These are phyloP conservation scores for Gastracanthus pulcherrimus DNA, from an alignment of 2,888 invertebrate genomes.

Conservation along the genomic window DNA sequence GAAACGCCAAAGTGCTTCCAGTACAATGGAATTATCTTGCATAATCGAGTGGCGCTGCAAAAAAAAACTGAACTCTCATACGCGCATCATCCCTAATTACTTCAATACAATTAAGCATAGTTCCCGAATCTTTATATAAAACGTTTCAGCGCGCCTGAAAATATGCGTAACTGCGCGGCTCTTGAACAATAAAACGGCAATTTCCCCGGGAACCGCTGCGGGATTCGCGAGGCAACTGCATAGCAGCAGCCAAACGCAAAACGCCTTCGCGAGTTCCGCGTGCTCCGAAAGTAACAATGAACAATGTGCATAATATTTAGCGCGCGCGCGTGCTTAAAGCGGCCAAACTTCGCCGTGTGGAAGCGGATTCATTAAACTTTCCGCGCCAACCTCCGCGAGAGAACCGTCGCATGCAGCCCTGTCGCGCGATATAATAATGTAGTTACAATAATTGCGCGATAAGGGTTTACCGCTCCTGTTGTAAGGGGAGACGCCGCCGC, in stretches of 20 bases:
- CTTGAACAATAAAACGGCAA: not conserved
- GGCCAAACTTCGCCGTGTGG: not conserved
- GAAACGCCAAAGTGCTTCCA: not conserved
- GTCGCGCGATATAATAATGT: too few relatives aligned
- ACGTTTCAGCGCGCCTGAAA: not conserved
- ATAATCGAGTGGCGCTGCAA: constrained; percentile 11
- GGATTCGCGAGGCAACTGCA: too few relatives aligned
- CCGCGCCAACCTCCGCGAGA: not conserved
- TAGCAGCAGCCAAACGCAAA: too few relatives aligned
- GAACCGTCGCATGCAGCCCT: too few relatives aligned
- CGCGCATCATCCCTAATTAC: constrained; percentile 1
- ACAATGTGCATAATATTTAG: not conserved
- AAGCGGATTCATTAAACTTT: constrained; percentile 29
- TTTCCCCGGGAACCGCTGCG: too few relatives aligned
- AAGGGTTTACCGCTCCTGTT: too few relatives aligned
- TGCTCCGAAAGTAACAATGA: constrained; percentile 23
- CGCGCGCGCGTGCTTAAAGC: not conserved
- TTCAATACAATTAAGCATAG: not conserved
- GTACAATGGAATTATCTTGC: not conserved
- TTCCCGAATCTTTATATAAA: constrained; percentile 5
- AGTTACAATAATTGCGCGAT: too few relatives aligned
- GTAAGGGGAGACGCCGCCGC: too few relatives aligned
- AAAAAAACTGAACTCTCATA: not conserved
- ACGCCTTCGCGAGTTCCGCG: too few relatives aligned
- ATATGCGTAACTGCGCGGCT: not conserved